Conservation (phyloP, 2,113 vertebrate genomes). For the Helogale parvula region DNA sequence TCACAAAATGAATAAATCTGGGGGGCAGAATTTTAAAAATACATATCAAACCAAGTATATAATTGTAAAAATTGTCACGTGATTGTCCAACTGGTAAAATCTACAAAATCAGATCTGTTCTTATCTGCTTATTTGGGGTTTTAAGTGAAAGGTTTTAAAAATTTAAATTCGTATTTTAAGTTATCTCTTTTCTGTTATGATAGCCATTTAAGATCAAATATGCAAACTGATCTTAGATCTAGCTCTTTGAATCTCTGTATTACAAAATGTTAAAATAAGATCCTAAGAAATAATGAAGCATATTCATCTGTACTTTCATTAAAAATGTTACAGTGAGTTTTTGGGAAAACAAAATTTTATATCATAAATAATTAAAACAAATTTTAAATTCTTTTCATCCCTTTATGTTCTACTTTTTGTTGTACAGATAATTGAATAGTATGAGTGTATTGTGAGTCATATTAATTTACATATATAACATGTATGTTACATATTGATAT, state of each 20-base stretch:
- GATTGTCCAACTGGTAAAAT: not conserved
- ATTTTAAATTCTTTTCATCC: not conserved
- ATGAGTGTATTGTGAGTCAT: not conserved
- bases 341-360: not conserved
- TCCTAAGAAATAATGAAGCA: conserved; percentile 20
- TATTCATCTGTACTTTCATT: not conserved
- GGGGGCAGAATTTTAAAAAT: not conserved
- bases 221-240: not conserved
- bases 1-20: not conserved
- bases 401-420: conserved; percentile 40
- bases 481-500: not conserved
- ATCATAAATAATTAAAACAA: not conserved
- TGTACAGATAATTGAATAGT: not conserved
- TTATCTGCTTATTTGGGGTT: not conserved
- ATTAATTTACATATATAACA: not conserved
- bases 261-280: conserved; percentile 7
- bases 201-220: not conserved
- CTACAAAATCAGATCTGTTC: not conserved
- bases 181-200: not conserved
- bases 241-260: not conserved
- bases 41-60: not conserved
- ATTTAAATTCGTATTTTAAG: not conserved
- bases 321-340: not conserved
- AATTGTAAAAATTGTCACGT: not conserved
- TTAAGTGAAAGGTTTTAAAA: not conserved